Conservation (phyloP, 1,140 invertebrate genomes). For the Pogonognathellus flavescens region DNA sequence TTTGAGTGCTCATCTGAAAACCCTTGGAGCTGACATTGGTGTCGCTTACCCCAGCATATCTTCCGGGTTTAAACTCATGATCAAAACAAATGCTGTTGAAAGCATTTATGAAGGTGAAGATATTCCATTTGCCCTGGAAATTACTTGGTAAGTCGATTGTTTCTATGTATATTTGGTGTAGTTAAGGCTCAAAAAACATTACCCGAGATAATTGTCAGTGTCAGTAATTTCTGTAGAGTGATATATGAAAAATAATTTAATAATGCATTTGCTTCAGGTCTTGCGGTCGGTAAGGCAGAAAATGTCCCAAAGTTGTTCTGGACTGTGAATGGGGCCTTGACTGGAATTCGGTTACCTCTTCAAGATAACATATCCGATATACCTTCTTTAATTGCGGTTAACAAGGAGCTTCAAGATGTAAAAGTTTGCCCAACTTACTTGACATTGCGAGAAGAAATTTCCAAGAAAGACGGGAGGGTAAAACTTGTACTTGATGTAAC, state of each 20-base stretch:
- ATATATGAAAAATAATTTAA: too few relatives aligned
- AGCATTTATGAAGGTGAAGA: not conserved
- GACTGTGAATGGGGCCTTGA: slow-evolving; percentile 16
- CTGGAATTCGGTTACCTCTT: not conserved
- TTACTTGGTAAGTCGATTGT: slow-evolving; percentile 11
- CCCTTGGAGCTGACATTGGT: not conserved
- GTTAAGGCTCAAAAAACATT: too few relatives aligned
- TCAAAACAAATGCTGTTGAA: slow-evolving; percentile 13
- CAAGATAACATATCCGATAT: slow-evolving; percentile 16
- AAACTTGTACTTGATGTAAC: not conserved
- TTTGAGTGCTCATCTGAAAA: not conserved
- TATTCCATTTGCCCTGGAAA: not conserved
- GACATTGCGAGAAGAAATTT: not conserved
- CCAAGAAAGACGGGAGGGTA: slow-evolving; percentile 1
- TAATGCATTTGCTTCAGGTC: too few relatives aligned
- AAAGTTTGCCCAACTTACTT: slow-evolving; percentile 17
- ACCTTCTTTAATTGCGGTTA: slow-evolving; percentile 8
- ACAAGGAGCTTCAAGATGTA: slow-evolving; percentile 27
- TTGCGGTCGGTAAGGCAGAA: not conserved
- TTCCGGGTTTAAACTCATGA: not conserved
- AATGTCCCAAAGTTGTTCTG: not conserved
- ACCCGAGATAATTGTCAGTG: too few relatives aligned
- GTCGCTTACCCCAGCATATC: slow-evolving; percentile 23
- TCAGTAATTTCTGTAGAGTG: too few relatives aligned
- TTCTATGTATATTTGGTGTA: too few relatives aligned